A percentile compares a stretch with the other conserved stretches of the same genome.
These are phyloP conservation scores for Oreochromis aureus DNA, from an alignment of 2,113 vertebrate species.

Conservation along the genomic window DNA sequence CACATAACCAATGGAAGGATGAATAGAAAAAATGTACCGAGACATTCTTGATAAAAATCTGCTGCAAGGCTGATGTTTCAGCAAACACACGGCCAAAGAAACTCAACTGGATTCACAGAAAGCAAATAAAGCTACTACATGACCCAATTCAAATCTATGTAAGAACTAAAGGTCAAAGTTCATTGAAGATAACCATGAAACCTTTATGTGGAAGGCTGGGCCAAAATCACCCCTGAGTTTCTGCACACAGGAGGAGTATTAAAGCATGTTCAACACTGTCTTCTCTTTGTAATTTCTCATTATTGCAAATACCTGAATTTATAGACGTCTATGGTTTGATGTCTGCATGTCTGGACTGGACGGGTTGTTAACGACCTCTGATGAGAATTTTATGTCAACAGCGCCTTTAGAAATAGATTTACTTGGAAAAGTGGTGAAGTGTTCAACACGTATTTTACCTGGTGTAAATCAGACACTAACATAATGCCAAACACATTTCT, in stretches of 20 bases:
- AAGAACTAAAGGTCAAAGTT: not conserved
- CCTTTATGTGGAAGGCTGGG: not conserved
- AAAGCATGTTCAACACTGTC: not conserved
- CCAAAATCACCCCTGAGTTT: not conserved
- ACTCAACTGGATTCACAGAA: not conserved
- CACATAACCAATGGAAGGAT: not conserved
- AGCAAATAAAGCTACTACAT: not conserved
- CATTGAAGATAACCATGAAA: not conserved
- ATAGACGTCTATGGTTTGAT: not conserved
- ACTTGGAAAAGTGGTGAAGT: not conserved
- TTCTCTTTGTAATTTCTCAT: not conserved
- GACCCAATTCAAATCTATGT: not conserved
- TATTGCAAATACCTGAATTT: not conserved
- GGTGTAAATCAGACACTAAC: rapidly evolving
- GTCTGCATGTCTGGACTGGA: not conserved
- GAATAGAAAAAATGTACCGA: not conserved
- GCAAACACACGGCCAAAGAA: not conserved
- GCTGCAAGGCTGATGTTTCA: not conserved
- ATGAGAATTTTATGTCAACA: not conserved
- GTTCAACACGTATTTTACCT: not conserved
- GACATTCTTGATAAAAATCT: not conserved
- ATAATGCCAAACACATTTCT: not conserved
- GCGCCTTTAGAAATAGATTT: not conserved
- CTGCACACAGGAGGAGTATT: not conserved
- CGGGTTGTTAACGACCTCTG: rapidly evolving